Base-by-base conservation (phyloP, 2,888 invertebrate species). In the Brenthis ino region DNA sequence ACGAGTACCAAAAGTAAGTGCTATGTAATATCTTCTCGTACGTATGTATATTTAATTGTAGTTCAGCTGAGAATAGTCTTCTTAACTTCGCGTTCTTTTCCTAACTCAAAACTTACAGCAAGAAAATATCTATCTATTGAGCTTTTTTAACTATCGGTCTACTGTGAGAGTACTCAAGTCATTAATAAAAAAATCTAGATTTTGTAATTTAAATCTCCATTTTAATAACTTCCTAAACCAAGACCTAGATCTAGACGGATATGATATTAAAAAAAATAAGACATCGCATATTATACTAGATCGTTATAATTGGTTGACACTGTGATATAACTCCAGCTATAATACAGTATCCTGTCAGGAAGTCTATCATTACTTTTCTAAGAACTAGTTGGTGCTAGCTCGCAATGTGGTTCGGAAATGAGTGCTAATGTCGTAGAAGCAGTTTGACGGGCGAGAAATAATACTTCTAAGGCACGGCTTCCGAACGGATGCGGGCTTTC, bases 321-420 rank as follows among this genome's bases (percentile, higher is more conserved):
- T 69, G 69, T 74, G 72, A 74, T 72, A 71, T 71, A 72, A 74
- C 70, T 64, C 69, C 70, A 65, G 70, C 69, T 74, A 67, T 73
- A 69, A 70, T 73, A 67, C 70, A 71, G 72, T 73, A 73, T 74
- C 70, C 70, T 74, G 73, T 70, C 74, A 71, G 73, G 73, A 73
- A 73, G 72, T 69, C 68, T 72, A 67, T 75, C 72, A 73, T 75
- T 74, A 72, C 66, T 65, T 75, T 69, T 71, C 74, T 65, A 71
- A 63, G 71, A 71, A 73, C 68, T 58, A 58, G 68, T 68, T 64
- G 53, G 81, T 86, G 83, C 83, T 80, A 80, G 80, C 79, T 80
- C 80, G 80, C 79, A 81, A 83, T 85, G 85, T 85, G 85, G 86
- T 83, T 85, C 81, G 82, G 81, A 85, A 86, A 83, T 79, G 74